Conservation (phyloP, 30 jellyfish, hydroid and myxozoan genomes). For the Catostylus mosaicus region DNA sequence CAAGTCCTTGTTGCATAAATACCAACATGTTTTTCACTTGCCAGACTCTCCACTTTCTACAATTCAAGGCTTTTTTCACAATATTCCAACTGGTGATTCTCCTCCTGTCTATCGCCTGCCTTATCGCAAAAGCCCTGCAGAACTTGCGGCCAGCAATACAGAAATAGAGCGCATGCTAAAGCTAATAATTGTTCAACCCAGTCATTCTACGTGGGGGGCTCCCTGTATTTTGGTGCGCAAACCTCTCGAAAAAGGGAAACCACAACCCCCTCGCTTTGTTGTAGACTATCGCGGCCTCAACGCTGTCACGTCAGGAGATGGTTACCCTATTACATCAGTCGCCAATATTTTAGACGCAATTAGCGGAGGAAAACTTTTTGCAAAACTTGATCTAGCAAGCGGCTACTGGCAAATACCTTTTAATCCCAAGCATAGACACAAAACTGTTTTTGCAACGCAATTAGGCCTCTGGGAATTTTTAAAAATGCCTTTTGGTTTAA, state of each 20-base stretch:
- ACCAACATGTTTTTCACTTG: slow-evolving; percentile 5
- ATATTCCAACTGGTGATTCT: slow-evolving; percentile 6
- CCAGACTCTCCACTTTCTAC: slow-evolving; percentile 32
- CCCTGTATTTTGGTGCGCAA: slow-evolving; percentile 44
- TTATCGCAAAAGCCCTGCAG: slow-evolving; percentile 44
- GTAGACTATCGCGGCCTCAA: slow-evolving; percentile 50
- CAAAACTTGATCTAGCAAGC: slow-evolving; percentile 27
- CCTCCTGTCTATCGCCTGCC: slow-evolving; percentile 39
- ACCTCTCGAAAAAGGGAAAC: slow-evolving; percentile 26
- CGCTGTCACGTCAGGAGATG: slow-evolving; percentile 43
- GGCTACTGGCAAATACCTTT: slow-evolving; percentile 37
- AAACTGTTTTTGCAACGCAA: slow-evolving; percentile 29
- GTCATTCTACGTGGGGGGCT: slow-evolving; percentile 35
- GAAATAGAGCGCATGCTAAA: slow-evolving; percentile 4
- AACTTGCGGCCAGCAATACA: background rate
- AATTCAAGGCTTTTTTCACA: slow-evolving; percentile 8
- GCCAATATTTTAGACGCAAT: slow-evolving; percentile 9
- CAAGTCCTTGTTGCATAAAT: background rate
- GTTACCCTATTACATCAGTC: slow-evolving; percentile 29
- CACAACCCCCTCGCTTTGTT: slow-evolving; percentile 51
- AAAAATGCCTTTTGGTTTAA: slow-evolving; percentile 42
- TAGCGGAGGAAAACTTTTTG: slow-evolving; percentile 26
- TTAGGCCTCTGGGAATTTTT: slow-evolving; percentile 19
- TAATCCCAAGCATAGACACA: slow-evolving; percentile 1
- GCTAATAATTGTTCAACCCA: background rate